Conservation (phyloP, 2,797 vertebrate genomes). For the Smutsia temminckii region DNA sequence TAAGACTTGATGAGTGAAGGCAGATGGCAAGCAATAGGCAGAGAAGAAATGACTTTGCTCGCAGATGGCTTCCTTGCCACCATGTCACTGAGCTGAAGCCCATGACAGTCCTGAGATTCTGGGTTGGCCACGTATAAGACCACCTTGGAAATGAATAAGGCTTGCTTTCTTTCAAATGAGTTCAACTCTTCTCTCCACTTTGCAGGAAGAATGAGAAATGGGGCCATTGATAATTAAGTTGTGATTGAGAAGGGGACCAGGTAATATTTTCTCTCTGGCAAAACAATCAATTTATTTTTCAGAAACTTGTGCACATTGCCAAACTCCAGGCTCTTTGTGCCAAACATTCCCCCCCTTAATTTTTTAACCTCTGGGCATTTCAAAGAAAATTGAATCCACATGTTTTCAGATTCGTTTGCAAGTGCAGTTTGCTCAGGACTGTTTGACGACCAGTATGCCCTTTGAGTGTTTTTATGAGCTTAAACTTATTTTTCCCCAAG, state of each 20-base stretch:
- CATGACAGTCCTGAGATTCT: neutral
- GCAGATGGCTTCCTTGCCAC: constrained; percentile 60
- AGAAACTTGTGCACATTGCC: constrained; percentile 66
- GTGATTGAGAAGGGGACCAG: constrained; percentile 68
- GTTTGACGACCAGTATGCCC: constrained; percentile 74
- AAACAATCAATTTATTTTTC: constrained; percentile 77
- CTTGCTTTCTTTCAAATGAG: constrained; percentile 15
- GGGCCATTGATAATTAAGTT: constrained; percentile 63
- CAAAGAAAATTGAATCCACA: constrained; percentile 81
- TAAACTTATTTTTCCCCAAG: constrained; percentile 62
- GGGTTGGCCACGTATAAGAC: neutral
- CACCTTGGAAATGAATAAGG: constrained; percentile 14
- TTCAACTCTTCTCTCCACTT: neutral
- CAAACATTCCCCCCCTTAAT: constrained; percentile 74
- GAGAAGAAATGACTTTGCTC: constrained; percentile 43
- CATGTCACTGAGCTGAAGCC: constrained; percentile 59
- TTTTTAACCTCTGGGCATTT: constrained; percentile 82
- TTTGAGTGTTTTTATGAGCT: constrained; percentile 76
- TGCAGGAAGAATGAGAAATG: constrained; percentile 40
- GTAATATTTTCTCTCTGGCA: constrained; percentile 77
- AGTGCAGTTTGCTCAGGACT: constrained; percentile 74
- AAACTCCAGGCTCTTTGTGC: constrained; percentile 74
- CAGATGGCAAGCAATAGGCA: constrained; percentile 46
- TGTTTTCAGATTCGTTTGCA: constrained; percentile 81
- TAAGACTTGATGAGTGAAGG: constrained; percentile 55